Base-by-base conservation (phyloP, 92 coral and sea anemone genomes). In the Parazoanthus atlanticus region DNA sequence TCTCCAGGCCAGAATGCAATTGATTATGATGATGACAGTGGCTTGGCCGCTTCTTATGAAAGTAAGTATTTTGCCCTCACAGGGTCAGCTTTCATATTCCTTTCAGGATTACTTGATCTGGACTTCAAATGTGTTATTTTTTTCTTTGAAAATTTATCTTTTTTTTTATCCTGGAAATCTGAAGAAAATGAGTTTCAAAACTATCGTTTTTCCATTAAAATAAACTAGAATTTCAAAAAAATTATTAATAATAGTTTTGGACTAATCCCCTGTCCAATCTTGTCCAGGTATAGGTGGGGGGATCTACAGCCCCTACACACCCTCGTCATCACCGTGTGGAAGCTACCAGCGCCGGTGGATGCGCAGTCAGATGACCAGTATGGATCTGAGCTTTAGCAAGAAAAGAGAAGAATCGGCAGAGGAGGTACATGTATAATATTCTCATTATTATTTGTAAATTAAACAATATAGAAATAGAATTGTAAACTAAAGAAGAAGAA, bases 331-430 rank as follows among this genome's bases (percentile, higher is more conserved):
- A 10, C 93, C 99, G 1, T 96, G 97, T 86, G 98, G 97, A 36
- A 96, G 98, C 38, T 95, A 93, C 79, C 99, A 96, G 69, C 86
- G 99, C n/a, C 92, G 99, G 41, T 94, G 91, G 75, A 79, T 89
- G 49, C 95, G 99, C 3, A 96, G 98, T 70, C 99, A 95, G 88
- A 92, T 82, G 46, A 96, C 96, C 15, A 96, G 99, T 69, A 96
- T 96, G 94, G 99, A 96, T 81, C 86, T 93, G 38, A 93, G 95
- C 79, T 96, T 94, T 82, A 89, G 79, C 58, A 94, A 90, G 78
- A 93, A 88, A 56, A 90, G 89, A 33, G 96, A 94, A 81, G 95
- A 93, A 25, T 84, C 91, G 29, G 58, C 94, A 16, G 99, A 93
- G 79, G 99, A 95, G 91, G 98, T 96, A 84, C 49, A 46, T 46